A percentile compares a stretch with the other conserved stretches of the same genome.
Evolutionary conservation across 35 echinoderm and acorn worm species (phyloP).

Genomic region (Diadema setosum): DNA sequence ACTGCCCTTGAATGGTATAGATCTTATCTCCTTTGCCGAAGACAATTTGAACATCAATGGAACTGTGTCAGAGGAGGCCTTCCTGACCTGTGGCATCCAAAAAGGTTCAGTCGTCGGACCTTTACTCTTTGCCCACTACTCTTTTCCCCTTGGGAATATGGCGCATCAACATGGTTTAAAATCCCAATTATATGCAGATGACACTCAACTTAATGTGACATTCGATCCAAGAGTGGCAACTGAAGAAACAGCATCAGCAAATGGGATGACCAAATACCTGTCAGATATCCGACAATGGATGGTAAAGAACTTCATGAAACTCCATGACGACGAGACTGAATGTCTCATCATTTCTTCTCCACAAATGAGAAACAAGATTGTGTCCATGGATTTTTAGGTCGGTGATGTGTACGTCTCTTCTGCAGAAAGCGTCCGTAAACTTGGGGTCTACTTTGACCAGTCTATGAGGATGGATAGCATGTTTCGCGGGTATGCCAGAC

Average conservation of each 20-base stretch:
- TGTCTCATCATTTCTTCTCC: conserved; percentile 35
- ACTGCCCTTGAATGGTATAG: neutral
- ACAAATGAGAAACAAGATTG: neutral
- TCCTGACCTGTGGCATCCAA: conserved; percentile 12
- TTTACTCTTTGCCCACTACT: conserved; percentile 47
- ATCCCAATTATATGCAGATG: conserved; percentile 65
- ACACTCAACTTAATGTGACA: conserved; percentile 60
- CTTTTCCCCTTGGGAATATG: conserved; percentile 38
- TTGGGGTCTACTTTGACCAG: neutral
- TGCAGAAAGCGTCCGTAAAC: neutral
- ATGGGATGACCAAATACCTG: neutral
- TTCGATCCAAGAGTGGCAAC: conserved; percentile 3
- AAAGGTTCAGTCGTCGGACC: conserved; percentile 74
- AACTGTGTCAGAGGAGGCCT: neutral
- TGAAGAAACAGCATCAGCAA: neutral
- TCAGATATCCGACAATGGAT: conserved; percentile 46
- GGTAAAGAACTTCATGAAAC: conserved; percentile 33
- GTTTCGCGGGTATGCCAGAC: neutral
- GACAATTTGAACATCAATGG: conserved; percentile 2
- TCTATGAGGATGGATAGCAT: neutral
- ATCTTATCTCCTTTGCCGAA: conserved; percentile 47
- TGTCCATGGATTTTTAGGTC: neutral
- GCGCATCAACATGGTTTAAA: conserved; percentile 18
- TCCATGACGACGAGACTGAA: conserved; percentile 59
- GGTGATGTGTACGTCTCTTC: neutral